Evolutionary conservation across 2,113 vertebrate species (phyloP).

Genomic region (Numida meleagris): DNA sequence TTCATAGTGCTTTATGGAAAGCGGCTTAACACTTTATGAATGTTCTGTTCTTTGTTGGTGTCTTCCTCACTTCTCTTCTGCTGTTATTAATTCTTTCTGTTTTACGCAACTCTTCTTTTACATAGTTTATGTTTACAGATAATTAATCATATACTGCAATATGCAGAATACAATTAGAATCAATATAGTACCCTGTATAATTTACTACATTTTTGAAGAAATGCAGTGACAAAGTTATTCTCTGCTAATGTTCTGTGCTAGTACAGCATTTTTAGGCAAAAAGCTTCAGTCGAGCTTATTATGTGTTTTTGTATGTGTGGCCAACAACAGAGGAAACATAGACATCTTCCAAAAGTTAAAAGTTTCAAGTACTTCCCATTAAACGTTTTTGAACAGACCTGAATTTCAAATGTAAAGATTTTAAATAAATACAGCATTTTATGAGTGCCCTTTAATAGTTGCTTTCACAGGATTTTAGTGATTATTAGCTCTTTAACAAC

Average conservation of each 20-base stretch:
- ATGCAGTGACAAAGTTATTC: neutral
- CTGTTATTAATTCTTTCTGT: neutral
- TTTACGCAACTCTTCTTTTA: neutral
- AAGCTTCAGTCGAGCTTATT: neutral
- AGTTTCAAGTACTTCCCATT: neutral
- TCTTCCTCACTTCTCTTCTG: neutral
- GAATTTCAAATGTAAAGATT: neutral
- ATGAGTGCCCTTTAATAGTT: neutral
- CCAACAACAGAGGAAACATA: neutral
- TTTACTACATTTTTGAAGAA: neutral
- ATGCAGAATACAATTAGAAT: neutral
- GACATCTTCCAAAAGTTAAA: neutral
- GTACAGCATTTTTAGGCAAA: neutral
- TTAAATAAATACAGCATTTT: neutral
- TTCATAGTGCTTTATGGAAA: neutral
- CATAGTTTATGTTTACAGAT: neutral
- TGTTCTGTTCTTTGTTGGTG: neutral
- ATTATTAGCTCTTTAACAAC: slow-evolving; percentile 5
- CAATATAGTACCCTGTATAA: neutral
- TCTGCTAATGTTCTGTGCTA: neutral
- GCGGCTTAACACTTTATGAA: neutral
- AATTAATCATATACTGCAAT: neutral
- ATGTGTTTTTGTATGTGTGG: neutral
- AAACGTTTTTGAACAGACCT: neutral
- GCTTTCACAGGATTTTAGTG: neutral